Evolutionary conservation across 2,888 invertebrate genomes (phyloP), one percentile per base, ranked within the genome.

Genomic region (Arenicola marina): DNA sequence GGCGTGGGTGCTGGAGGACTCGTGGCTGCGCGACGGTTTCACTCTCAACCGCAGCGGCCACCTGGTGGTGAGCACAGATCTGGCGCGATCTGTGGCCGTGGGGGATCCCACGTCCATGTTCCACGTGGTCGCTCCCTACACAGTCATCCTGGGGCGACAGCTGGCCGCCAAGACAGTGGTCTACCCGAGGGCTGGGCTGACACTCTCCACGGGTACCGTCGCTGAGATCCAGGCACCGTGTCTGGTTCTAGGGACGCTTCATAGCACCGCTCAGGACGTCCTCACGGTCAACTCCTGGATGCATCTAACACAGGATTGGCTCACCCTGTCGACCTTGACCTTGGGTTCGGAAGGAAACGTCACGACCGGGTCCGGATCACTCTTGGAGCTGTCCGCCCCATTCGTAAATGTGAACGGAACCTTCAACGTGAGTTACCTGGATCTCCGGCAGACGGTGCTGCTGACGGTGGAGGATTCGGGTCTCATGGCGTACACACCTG

Each of bases 1-100:
- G 33, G 68, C 73, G 0, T 75, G 72, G 67, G 48, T 72, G 2
- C 24, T 60, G 26, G 64, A 68, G 28, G 34, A 56, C 11, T 51
- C 59, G 3, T 24, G 24, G 0, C 51, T 65, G 29, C 56, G 71
- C 28, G 67, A 66, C 53, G 60, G 62, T 26, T 66, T 74, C 54
- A 34, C 56, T 18, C 58, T 72, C 1, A 60, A 43, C 2, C 63
- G 66, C 34, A 64, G 65, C n/a, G 67, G 66, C 28, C 64, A 67
- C 51, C 45, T 75, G 2, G 69, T 72, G 24, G 28, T 75, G 4
- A 54, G 55, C 18, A 61, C 57, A n/a, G 32, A 69, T 21, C 43
- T 65, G 15, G 51, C 45, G 26, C 43, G 55, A 4, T 56, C 65
- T 26, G 62, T 66, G 56, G 48, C 68, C 4, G 43, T 57, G 7